Conservation (phyloP, 2,888 invertebrate genomes). For the Clusia tigrina region DNA sequence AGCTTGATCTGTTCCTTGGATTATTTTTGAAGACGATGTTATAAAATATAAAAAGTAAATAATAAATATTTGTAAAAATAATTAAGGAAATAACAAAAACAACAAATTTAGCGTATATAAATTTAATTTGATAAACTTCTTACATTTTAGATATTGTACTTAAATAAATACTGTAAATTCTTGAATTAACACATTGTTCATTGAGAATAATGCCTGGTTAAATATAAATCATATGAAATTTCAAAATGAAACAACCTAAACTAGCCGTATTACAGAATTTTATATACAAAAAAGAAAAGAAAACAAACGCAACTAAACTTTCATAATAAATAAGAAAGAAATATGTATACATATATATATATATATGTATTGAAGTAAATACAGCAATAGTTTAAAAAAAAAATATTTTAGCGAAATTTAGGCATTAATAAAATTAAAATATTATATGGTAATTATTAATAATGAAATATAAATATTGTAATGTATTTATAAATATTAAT, state of each 20-base stretch:
- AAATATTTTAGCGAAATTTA: slow-evolving; percentile 27
- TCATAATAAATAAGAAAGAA: slow-evolving; percentile 39
- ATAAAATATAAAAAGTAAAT: slow-evolving; percentile 30
- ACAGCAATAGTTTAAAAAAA: slow-evolving; percentile 24
- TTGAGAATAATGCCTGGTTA: slow-evolving; percentile 26
- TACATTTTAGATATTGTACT: slow-evolving; percentile 41
- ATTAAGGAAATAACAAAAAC: slow-evolving; percentile 29
- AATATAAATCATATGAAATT: slow-evolving; percentile 19
- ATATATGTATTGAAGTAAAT: slow-evolving; percentile 6
- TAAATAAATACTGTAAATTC: slow-evolving; percentile 28
- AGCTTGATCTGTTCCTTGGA: slow-evolving; percentile 50
- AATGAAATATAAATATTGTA: slow-evolving; percentile 42
- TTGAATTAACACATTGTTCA: slow-evolving; percentile 30
- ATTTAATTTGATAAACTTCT: slow-evolving; percentile 33
- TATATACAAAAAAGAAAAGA: slow-evolving; percentile 36
- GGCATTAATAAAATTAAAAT: slow-evolving; percentile 31
- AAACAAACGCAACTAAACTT: slow-evolving; percentile 38
- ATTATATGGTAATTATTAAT: slow-evolving; percentile 13
- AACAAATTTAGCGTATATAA: slow-evolving; percentile 32
- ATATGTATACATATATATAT: slow-evolving; percentile 17
- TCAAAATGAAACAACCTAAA: slow-evolving; percentile 40
- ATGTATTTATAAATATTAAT: slow-evolving; percentile 56
- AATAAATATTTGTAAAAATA: slow-evolving; percentile 24
- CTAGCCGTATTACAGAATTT: slow-evolving; percentile 47
- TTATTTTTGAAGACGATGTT: slow-evolving; percentile 30